Base-by-base conservation (phyloP, 2,113 vertebrate genomes). In the Equus quagga region DNA sequence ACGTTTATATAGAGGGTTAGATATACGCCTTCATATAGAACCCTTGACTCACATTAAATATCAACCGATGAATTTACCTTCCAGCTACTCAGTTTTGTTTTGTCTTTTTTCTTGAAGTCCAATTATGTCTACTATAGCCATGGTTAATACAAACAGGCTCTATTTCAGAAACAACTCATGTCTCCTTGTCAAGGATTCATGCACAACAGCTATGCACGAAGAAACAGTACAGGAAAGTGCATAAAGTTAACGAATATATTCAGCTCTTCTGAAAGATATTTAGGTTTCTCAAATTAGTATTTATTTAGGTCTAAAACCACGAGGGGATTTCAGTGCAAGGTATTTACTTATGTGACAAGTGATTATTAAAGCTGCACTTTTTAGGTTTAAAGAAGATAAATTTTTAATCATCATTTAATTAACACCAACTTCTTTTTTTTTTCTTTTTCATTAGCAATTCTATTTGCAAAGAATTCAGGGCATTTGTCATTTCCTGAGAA, bases 401-500 rank as follows among this genome's bases (percentile, higher is more conserved):
- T 89, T 97, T 98, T 98, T 98, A 97, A 98, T 98, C 94, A 98
- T 64, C 97, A 94, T 95, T 98, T 97, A 98, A 98, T 98, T 98
- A 98, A 98, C 94, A 96, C 69, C 91, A 97, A 95, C 95, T 90
- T 81, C 91, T 81, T 56, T 89, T 80, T 91, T 41, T 58, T 54
- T 26, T 46, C 72, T 49, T 94, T 97, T 95, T 97, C 97, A 97
- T 97, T 98, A 98, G 92, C 95, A 96, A 97, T 98, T 98, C 97
- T 78, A 87, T 95, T 96, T 97, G 97, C 94, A 96, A 94, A 97
- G 94, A 95, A 97, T 95, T 97, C 51, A 64, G 94, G 92, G 96
- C 97, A 97, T 97, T 98, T 98, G 98, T 98, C 97, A 98, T 97
- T 98, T 98, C 95, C 97, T 88, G 94, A 97, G 97, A 97, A 98